Evolutionary conservation across 2,888 invertebrate species (phyloP), one percentile per base, ranked within the genome.

Genomic region (Anoncus sp.): DNA sequence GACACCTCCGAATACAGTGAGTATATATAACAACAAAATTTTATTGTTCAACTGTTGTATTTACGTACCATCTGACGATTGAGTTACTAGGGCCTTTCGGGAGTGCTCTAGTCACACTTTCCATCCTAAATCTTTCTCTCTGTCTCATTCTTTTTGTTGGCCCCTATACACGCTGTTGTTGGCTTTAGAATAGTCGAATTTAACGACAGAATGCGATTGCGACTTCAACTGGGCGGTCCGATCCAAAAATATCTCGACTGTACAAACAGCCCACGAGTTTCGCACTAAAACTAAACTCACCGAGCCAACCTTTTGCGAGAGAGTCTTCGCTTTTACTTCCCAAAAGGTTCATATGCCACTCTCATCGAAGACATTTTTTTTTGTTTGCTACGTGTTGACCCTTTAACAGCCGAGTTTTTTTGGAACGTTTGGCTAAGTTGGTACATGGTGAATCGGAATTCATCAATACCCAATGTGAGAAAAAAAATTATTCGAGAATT

Each of bases 1-100:
- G 95, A 95, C 92, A 94, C 93, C 91, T 96, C 96, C 92, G 95
- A 95, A 92, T 96, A 96, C 94, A 96, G 97, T 97, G 91, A 97
- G 96, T 96, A 85, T 67, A n/a, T n/a, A n/a, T n/a, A n/a, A 59
- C 59, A 53, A 57, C 57, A 16, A 18, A 10, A 31, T 51, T 20
- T 27, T 59, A 27, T 18, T 38, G 24, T 66, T 43, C 35, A 5
- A 1, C 16, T 38, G 38, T 20, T 20, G 27, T 49, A 45, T 47
- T 63, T 62, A 27, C 45, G 22, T 57, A 57, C 20, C 31, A n/a
- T 47, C 27, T 20, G 22, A 60, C 59, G 70, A 65, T 71, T 55
- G 60, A 60, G 65, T 71, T 71, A 65, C 45, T 31, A 24, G 24
- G n/a, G 20, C 14, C 31, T 66, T 43, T 55, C 57, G 45, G 31